These are phyloP conservation scores for Cyprinus carpio DNA, from an alignment of 2,113 vertebrate genomes.

Conservation along the genomic window DNA sequence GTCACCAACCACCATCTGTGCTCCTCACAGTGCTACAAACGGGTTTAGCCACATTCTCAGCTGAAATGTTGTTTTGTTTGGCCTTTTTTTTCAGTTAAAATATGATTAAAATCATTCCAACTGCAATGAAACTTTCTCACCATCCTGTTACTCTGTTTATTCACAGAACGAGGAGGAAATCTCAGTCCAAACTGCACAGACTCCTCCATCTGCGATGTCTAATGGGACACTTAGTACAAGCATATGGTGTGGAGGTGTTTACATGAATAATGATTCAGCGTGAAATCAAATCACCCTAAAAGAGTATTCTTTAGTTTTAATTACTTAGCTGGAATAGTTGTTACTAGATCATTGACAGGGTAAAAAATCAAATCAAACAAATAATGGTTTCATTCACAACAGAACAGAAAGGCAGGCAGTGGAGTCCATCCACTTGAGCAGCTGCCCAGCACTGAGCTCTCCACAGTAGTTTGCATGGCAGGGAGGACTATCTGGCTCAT, in stretches of 20 bases:
- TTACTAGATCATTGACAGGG: not conserved
- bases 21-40: constrained; percentile 11
- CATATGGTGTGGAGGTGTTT: constrained; percentile 21
- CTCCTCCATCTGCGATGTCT: constrained; percentile 27
- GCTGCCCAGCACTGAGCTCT: constrained; percentile 88
- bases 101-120: not conserved
- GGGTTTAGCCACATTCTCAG: not conserved
- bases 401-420: constrained; percentile 91
- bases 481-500: constrained; percentile 97
- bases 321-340: not conserved
- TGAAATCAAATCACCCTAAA: not conserved
- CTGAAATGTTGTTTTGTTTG: constrained; percentile 13
- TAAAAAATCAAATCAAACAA: not conserved
- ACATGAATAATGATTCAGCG: constrained; percentile 3
- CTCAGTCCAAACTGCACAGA: not conserved
- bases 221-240: constrained; percentile 30
- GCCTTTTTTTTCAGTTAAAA: constrained; percentile 7
- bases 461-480: constrained; percentile 90
- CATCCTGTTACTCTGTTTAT: not conserved
- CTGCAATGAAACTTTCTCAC: constrained; percentile 4
- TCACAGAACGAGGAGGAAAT: not conserved
- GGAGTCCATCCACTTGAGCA: constrained; percentile 98
- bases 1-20: constrained; percentile 72
- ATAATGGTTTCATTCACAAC: not conserved
- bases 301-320: not conserved